Conservation (phyloP, 2,797 vertebrate genomes). For the Ambastaia sidthimunki region DNA sequence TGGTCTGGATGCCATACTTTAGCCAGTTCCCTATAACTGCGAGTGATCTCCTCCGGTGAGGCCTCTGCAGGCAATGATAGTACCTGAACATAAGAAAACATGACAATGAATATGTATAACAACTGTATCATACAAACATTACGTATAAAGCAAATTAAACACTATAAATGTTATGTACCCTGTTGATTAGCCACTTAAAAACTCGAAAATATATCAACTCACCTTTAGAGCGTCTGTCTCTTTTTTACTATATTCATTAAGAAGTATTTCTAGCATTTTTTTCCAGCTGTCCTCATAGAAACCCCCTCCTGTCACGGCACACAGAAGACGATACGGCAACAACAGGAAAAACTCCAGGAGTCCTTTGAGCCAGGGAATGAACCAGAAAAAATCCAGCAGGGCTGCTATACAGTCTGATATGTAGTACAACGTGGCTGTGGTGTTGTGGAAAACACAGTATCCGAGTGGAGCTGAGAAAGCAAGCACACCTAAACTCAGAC, state of each 20-base stretch:
- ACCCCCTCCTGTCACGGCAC: conserved; percentile 74
- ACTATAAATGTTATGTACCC: not conserved
- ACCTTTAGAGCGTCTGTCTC: conserved; percentile 83
- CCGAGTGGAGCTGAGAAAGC: conserved; percentile 84
- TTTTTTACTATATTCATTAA: conserved; percentile 78
- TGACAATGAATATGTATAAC: not conserved
- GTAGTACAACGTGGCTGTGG: conserved; percentile 80
- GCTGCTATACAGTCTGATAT: conserved; percentile 82
- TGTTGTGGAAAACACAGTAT: conserved; percentile 83
- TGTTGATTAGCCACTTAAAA: not conserved
- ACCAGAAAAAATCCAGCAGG: conserved; percentile 82
- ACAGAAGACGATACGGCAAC: conserved; percentile 79
- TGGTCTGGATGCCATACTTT: conserved; percentile 92
- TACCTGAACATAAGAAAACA: conserved; percentile 71
- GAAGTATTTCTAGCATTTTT: conserved; percentile 80
- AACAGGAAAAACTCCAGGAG: conserved; percentile 81
- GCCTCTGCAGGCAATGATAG: conserved; percentile 78
- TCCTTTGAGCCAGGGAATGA: conserved; percentile 80
- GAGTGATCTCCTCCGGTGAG: conserved; percentile 82
- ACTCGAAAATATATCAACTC: conserved; percentile 40
- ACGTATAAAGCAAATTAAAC: not conserved
- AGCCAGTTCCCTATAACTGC: conserved; percentile 82
- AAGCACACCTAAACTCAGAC: conserved; percentile 82
- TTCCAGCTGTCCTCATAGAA: conserved; percentile 77
- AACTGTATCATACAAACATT: not conserved